phyloP scores from a whole-genome alignment of 64 coral and sea anemone genomes.

The Orbicella faveolata region DNA sequence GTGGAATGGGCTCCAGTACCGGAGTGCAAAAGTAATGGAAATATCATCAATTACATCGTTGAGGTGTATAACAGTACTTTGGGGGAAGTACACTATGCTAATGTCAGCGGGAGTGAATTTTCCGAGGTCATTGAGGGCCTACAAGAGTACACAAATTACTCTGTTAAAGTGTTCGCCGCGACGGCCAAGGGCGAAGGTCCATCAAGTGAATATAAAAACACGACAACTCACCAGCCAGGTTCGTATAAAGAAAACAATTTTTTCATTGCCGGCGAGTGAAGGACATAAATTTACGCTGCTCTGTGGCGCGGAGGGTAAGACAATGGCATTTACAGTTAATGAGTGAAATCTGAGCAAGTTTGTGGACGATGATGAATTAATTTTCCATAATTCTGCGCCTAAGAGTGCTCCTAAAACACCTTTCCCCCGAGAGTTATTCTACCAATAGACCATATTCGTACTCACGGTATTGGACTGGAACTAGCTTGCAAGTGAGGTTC shows the following conservation, averaged over 20 bases:
- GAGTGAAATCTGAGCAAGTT: too few relatives aligned
- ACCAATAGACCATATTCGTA: too few relatives aligned
- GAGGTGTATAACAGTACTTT: neutral
- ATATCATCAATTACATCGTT: neutral
- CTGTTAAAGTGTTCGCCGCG: neutral
- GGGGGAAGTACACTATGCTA: too few relatives aligned
- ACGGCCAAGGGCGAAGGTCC: neutral
- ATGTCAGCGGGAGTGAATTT: neutral
- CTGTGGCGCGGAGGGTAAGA: too few relatives aligned
- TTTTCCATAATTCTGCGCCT: too few relatives aligned
- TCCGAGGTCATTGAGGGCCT: neutral
- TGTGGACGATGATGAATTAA: too few relatives aligned
- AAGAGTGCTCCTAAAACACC: too few relatives aligned
- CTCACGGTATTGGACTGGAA: too few relatives aligned
- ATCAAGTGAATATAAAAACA: neutral
- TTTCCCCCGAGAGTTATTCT: too few relatives aligned
- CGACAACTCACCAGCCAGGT: slow-evolving; percentile 39
- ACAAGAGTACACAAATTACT: neutral
- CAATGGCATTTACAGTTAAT: too few relatives aligned
- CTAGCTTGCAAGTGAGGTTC: too few relatives aligned
- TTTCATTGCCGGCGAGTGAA: neutral
- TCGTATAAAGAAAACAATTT: neutral
- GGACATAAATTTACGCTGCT: too few relatives aligned
- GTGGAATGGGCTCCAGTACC: neutral
- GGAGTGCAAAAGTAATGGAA: neutral